A percentile compares a stretch with the other conserved stretches of the same genome.
Evolutionary conservation across 30 jellyfish, hydroid and myxozoan genomes (phyloP).

Genomic region (Sanderia malayensis): DNA sequence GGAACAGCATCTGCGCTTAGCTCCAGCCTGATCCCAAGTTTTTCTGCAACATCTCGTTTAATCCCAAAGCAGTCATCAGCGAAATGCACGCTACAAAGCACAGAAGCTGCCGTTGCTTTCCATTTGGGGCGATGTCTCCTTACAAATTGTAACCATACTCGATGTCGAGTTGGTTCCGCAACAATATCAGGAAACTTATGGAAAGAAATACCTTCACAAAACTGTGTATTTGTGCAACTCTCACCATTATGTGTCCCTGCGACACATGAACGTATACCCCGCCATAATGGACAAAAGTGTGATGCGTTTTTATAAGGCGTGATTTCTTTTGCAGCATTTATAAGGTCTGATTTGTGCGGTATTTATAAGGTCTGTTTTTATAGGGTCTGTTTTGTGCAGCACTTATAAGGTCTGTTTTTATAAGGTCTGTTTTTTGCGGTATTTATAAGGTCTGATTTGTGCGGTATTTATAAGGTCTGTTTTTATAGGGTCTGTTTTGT

Average conservation of each 20-base stretch:
- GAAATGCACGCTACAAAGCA: constrained; percentile 28
- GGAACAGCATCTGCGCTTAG: constrained; percentile 40
- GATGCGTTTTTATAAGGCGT: too few species aligned
- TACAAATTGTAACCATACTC: constrained; percentile 17
- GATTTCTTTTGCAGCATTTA: too few species aligned
- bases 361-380: too few species aligned
- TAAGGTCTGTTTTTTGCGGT: too few species aligned
- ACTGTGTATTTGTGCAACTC: constrained; percentile 19
- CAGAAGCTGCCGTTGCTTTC: neutral
- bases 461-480: too few species aligned
- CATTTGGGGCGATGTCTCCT: constrained; percentile 23
- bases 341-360: too few species aligned
- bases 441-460: too few species aligned
- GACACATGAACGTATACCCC: too few species aligned
- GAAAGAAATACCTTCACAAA: constrained; percentile 6
- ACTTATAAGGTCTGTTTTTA: too few species aligned
- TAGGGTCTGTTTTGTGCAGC: too few species aligned
- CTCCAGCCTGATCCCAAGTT: constrained; percentile 28
- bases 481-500: too few species aligned
- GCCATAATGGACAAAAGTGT: too few species aligned
- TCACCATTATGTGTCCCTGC: constrained; percentile 31
- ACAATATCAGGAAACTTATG: neutral
- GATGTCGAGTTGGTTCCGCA: neutral
- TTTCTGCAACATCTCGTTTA: constrained; percentile 25
- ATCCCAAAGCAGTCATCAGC: constrained; percentile 29